These are phyloP conservation scores for Drosophila cognata DNA, from an alignment of 2,888 invertebrate genomes.

Conservation along the genomic window DNA sequence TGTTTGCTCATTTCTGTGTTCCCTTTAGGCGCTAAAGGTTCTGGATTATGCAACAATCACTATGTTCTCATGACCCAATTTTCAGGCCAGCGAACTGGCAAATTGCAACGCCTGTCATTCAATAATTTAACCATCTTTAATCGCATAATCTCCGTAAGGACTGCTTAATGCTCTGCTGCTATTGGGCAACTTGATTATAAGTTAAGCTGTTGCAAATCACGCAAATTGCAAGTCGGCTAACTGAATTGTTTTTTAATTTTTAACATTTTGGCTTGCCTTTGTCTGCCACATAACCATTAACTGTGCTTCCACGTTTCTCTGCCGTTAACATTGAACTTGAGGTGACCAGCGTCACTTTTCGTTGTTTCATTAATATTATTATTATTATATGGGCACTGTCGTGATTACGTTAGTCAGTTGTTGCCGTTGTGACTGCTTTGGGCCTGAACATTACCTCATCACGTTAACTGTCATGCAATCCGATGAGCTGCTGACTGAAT, in stretches of 20 bases:
- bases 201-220: conserved; percentile 3
- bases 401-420: conserved; percentile 23
- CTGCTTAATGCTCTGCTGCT: conserved; percentile 12
- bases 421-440: conserved; percentile 20
- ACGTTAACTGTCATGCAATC: conserved; percentile 54
- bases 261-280: conserved; percentile 17
- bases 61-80: conserved; percentile 76
- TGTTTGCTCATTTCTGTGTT: conserved; percentile 48
- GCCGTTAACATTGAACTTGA: conserved; percentile 66
- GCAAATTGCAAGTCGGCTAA: conserved; percentile 4
- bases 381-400: conserved; percentile 22
- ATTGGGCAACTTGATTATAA: not conserved
- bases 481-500: conserved; percentile 58
- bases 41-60: conserved; percentile 71
- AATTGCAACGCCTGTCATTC: conserved; percentile 15
- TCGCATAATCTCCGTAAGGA: conserved; percentile 2
- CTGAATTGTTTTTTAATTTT: not conserved
- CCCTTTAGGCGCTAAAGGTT: conserved; percentile 50
- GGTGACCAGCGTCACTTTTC: conserved; percentile 36
- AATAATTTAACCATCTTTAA: conserved; percentile 19
- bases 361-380: conserved; percentile 22
- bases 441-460: conserved; percentile 27
- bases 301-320: conserved; percentile 31
- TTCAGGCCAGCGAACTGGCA: conserved; percentile 15
- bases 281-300: conserved; percentile 17